Conservation (phyloP, 2,113 vertebrate genomes). For the Perca fluviatilis region DNA sequence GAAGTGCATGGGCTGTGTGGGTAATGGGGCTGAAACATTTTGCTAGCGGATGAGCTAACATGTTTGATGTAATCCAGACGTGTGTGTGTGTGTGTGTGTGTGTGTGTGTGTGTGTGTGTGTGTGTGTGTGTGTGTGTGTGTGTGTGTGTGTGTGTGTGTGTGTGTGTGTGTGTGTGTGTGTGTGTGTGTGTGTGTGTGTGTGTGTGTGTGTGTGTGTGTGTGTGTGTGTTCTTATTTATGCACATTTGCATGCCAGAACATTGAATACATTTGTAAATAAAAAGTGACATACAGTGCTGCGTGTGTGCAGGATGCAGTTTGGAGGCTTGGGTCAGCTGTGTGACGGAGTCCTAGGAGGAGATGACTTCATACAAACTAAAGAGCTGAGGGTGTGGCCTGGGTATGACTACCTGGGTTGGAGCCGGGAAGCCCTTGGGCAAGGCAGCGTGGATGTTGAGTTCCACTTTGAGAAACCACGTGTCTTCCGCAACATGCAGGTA, state of each 20-base stretch:
- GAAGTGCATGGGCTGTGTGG: constrained; percentile 65
- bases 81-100: constrained; percentile 59
- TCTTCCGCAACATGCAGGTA: constrained; percentile 92
- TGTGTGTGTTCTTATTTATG: constrained; percentile 31
- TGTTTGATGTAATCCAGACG: constrained; percentile 79
- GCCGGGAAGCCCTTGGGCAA: constrained; percentile 82
- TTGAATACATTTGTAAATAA: constrained; percentile 10
- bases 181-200: constrained; percentile 52
- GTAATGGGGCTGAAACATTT: constrained; percentile 84
- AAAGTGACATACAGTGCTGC: constrained; percentile 2
- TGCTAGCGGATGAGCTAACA: constrained; percentile 76
- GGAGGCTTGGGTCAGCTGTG: constrained; percentile 93
- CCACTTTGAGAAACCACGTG: constrained; percentile 89
- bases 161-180: constrained; percentile 46
- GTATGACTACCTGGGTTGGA: constrained; percentile 96
- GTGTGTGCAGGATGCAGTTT: constrained; percentile 87
- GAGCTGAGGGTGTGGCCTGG: constrained; percentile 93
- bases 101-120: constrained; percentile 29
- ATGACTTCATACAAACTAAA: constrained; percentile 90
- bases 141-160: constrained; percentile 58
- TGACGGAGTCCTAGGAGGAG: constrained; percentile 90
- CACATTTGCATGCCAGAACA: constrained; percentile 7
- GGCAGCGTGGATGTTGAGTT: constrained; percentile 92
- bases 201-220: constrained; percentile 56
- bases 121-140: constrained; percentile 58